Evolutionary conservation across 2,797 vertebrate genomes (phyloP).

Genomic region (Agapornis canus): DNA sequence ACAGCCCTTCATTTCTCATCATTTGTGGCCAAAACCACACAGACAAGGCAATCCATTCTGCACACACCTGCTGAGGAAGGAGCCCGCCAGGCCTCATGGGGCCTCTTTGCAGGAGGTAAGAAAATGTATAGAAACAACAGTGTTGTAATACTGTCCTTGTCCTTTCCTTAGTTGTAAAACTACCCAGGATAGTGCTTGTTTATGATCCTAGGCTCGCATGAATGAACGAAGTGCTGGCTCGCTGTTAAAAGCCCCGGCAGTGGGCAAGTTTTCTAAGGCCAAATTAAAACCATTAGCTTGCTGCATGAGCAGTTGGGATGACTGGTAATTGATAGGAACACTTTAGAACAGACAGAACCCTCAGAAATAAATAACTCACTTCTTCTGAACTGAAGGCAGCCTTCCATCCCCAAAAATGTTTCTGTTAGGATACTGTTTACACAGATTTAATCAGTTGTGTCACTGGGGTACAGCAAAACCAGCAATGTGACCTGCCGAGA

Average conservation of each 20-base stretch:
- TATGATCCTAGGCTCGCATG: constrained; percentile 24
- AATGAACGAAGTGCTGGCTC: constrained; percentile 41
- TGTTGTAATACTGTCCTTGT: background rate
- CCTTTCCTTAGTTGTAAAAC: constrained; percentile 50
- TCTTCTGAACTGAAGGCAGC: constrained; percentile 53
- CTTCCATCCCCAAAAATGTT: constrained; percentile 45
- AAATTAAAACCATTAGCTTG: constrained; percentile 53
- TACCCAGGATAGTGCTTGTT: constrained; percentile 40
- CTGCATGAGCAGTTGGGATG: constrained; percentile 36
- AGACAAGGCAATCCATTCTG: fast-evolving
- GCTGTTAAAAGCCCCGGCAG: constrained; percentile 29
- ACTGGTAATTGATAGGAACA: constrained; percentile 66
- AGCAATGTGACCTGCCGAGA: constrained; percentile 75
- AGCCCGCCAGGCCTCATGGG: fast-evolving
- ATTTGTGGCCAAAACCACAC: background rate
- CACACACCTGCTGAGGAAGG: fast-evolving
- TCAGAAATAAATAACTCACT: constrained; percentile 60
- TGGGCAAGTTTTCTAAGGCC: constrained; percentile 42
- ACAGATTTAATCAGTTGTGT: constrained; percentile 75
- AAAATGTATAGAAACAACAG: background rate
- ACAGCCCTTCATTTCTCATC: background rate
- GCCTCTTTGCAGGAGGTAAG: background rate
- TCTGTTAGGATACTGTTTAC: constrained; percentile 72
- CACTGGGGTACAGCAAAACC: constrained; percentile 75
- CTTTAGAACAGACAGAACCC: constrained; percentile 23